phyloP scores from a whole-genome alignment of 2,797 vertebrate species.

The Arrhamphus sclerolepis region DNA sequence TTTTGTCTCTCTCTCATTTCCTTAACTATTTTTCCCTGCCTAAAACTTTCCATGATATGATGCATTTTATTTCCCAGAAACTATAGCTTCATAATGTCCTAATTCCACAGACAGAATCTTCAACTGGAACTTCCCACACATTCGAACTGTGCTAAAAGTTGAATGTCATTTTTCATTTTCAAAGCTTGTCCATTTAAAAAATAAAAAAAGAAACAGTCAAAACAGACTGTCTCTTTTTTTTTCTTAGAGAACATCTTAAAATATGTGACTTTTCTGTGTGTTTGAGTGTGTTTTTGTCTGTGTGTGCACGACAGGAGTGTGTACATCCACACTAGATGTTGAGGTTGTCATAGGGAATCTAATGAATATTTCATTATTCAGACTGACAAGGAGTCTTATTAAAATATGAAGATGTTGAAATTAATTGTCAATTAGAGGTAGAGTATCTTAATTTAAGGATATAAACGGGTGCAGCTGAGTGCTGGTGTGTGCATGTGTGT shows the following conservation, averaged over 20 bases:
- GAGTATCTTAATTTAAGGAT: conserved; percentile 87
- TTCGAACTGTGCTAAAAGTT: conserved; percentile 11
- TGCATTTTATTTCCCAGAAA: conserved; percentile 9
- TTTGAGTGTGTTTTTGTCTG: conserved; percentile 3
- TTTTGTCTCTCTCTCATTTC: not conserved
- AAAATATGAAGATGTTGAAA: conserved; percentile 90
- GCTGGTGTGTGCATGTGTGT: conserved; percentile 29
- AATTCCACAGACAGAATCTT: conserved; percentile 10
- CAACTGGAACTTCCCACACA: conserved; percentile 17
- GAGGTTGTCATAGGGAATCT: conserved; percentile 82
- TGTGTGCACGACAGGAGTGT: conserved; percentile 13
- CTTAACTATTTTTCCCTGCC: not conserved
- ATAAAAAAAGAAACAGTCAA: not conserved
- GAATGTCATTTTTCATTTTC: conserved; percentile 10
- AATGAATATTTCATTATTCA: conserved; percentile 88
- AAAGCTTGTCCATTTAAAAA: conserved; percentile 8
- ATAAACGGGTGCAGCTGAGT: conserved; percentile 78
- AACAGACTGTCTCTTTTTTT: no score
- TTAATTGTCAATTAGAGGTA: conserved; percentile 88
- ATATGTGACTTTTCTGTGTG: not conserved
- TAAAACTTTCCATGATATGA: conserved; percentile 7
- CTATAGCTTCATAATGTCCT: not conserved
- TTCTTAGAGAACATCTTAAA: no score
- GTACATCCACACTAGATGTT: conserved; percentile 44
- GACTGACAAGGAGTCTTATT: conserved; percentile 87